Conservation (phyloP, 2,113 vertebrate species). For the Ia io region DNA sequence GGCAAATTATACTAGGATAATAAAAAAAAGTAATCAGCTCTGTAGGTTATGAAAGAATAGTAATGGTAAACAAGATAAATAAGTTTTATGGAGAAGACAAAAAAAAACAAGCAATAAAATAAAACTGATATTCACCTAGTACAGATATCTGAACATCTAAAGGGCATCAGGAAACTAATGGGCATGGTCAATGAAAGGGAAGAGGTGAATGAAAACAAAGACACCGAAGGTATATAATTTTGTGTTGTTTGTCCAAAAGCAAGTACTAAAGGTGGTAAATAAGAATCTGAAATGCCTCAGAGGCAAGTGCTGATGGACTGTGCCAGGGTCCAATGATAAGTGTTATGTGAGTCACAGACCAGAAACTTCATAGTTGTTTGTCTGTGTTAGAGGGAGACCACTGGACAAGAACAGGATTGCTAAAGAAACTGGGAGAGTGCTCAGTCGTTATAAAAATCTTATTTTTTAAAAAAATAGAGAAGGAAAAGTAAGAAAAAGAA, state of each 20-base stretch:
- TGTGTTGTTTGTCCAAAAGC: background rate
- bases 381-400: background rate
- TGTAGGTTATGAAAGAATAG: background rate
- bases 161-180: background rate
- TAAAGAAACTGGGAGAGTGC: background rate
- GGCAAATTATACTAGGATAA: background rate
- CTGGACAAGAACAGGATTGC: background rate
- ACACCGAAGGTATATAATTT: background rate
- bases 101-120: background rate
- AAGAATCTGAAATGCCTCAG: background rate
- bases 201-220: background rate
- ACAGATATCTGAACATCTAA: background rate
- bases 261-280: background rate
- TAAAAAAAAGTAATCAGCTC: background rate
- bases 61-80: background rate
- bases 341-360: background rate
- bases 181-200: background rate
- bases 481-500: background rate
- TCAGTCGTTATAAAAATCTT: background rate
- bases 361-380: background rate
- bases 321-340: accelerated
- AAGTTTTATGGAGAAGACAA: background rate
- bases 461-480: background rate
- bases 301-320: background rate
- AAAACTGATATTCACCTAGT: background rate